These are phyloP conservation scores for Neoaliturus tenellus DNA, from an alignment of 2,888 invertebrate genomes.

Conservation along the genomic window DNA sequence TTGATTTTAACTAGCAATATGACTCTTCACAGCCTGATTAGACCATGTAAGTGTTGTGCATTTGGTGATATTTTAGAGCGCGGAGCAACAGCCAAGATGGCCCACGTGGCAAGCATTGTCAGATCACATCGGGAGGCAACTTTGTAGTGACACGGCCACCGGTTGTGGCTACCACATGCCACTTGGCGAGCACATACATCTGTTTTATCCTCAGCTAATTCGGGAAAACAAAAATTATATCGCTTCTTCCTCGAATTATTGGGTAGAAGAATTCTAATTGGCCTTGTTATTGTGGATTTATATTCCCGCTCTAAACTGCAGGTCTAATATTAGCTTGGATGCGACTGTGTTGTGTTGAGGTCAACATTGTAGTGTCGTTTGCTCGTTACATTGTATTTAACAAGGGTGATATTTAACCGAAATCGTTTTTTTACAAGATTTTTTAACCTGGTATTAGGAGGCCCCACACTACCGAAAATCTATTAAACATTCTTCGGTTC, in stretches of 20 bases:
- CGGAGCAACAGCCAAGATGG: background rate
- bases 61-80: slow-evolving; percentile 15
- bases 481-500: too few relatives aligned
- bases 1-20: too few relatives aligned
- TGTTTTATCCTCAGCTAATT: slow-evolving; percentile 14
- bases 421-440: too few relatives aligned
- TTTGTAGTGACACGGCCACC: background rate
- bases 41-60: too few relatives aligned
- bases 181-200: background rate
- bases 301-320: slow-evolving; percentile 14
- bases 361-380: too few relatives aligned
- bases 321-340: slow-evolving; percentile 6
- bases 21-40: too few relatives aligned
- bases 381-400: too few relatives aligned
- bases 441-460: too few relatives aligned
- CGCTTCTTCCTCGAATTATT: background rate
- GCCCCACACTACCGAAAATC: too few relatives aligned
- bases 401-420: background rate
- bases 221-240: slow-evolving; percentile 16
- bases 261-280: slow-evolving; percentile 28
- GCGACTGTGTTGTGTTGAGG: background rate
- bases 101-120: background rate
- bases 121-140: background rate
- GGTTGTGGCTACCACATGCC: slow-evolving; percentile 7
- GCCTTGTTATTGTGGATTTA: slow-evolving; percentile 25